Evolutionary conservation across 2,888 invertebrate genomes (phyloP).

Genomic region (Scaptomyza caliginosa): DNA sequence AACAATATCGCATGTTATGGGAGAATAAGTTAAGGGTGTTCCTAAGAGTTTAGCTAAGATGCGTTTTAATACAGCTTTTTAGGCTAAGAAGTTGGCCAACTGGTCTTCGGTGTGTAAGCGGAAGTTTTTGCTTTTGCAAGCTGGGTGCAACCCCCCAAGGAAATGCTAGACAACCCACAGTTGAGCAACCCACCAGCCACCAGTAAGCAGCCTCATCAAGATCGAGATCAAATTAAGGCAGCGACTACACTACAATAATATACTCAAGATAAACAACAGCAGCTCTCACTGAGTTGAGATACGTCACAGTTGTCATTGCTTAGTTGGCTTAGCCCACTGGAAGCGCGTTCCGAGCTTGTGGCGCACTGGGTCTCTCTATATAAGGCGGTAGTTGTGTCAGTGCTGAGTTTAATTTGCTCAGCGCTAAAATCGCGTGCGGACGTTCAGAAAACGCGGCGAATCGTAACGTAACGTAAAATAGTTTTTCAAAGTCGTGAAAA

Average conservation of each 20-base stretch:
- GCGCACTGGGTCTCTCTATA: constrained; percentile 64
- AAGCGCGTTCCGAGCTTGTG: constrained; percentile 23
- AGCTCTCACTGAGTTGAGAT: constrained; percentile 5
- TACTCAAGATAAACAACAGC: constrained; percentile 45
- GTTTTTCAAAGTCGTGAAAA: constrained; percentile 43
- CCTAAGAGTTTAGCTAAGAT: neutral
- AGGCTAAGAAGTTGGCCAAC: neutral
- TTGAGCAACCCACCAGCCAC: constrained; percentile 20
- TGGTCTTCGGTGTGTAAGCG: constrained; percentile 2
- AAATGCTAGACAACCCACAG: constrained; percentile 48
- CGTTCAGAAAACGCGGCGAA: constrained; percentile 64
- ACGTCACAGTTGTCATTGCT: constrained; percentile 69
- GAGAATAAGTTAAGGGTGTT: constrained; percentile 46
- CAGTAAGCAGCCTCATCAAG: constrained; percentile 10
- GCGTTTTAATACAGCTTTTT: constrained; percentile 9
- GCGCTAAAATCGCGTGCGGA: constrained; percentile 80
- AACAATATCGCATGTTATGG: constrained; percentile 44
- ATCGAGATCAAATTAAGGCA: constrained; percentile 17
- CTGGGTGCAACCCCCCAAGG: constrained; percentile 26
- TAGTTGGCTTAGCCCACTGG: constrained; percentile 48
- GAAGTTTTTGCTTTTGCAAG: constrained; percentile 14
- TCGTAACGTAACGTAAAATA: constrained; percentile 29
- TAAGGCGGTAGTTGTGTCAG: constrained; percentile 72
- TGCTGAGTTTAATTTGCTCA: constrained; percentile 82
- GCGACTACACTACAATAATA: neutral